These are phyloP conservation scores for Leontopithecus rosalia DNA, from an alignment of 2,797 vertebrate genomes.

Conservation along the genomic window DNA sequence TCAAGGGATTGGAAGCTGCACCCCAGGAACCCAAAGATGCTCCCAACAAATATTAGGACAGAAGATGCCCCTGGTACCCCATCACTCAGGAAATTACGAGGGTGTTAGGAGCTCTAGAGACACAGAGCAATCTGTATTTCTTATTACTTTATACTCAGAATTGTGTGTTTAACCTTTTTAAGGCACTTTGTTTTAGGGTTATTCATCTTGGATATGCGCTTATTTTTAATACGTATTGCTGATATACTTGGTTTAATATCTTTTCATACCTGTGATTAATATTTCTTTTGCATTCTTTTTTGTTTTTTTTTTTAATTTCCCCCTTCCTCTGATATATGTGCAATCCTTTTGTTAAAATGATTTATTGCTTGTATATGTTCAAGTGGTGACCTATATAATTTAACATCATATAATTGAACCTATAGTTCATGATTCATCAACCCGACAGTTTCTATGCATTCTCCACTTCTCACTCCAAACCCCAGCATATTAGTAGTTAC, in stretches of 20 bases:
- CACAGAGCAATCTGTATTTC: background rate
- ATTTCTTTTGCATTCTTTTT: background rate
- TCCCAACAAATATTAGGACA: background rate
- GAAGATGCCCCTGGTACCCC: background rate
- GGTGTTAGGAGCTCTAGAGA: background rate
- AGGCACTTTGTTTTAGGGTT: background rate
- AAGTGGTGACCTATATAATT: background rate
- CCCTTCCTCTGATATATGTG: background rate
- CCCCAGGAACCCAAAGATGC: background rate
- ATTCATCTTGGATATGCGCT: background rate
- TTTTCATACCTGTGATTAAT: background rate
- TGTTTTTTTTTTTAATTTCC: background rate
- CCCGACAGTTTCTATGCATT: background rate
- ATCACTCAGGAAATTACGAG: background rate
- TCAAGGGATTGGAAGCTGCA: background rate
- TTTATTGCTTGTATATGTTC: background rate
- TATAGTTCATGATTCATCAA: background rate
- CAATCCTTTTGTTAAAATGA: constrained; percentile 6
- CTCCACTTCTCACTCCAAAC: background rate
- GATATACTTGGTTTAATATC: background rate
- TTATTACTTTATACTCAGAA: background rate
- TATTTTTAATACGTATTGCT: background rate
- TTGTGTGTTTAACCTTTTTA: background rate
- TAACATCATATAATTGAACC: background rate
- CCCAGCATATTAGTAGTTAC: background rate